Base-by-base conservation (phyloP, 2,113 vertebrate species). In the Callipepla squamata region DNA sequence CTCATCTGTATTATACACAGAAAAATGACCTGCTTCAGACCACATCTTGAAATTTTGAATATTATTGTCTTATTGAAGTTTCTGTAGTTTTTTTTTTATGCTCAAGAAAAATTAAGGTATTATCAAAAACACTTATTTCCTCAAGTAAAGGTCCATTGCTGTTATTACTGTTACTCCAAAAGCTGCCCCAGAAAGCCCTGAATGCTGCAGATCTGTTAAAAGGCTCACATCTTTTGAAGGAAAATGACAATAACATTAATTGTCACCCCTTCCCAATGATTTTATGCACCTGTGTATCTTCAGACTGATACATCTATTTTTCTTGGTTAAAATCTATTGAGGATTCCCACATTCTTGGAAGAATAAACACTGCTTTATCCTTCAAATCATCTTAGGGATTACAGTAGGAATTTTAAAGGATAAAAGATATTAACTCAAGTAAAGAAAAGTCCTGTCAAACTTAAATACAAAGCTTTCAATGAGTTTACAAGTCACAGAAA, bases 361-460 rank as follows among this genome's bases (percentile, higher is more conserved):
- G 48, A 92, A 79, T 38, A 89, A 67, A 15, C 32, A 77, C 53
- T 9, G 17, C 15, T 87, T 89, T 73, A 76, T 84, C 79, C 87
- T 85, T 18, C 30, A 68, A 87, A 38, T 57, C 47, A 94, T 93
- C 75, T 77, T 55, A 44, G 17, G 66, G 81, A 91, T 92, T 95
- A 77, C 13, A 57, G 18, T 51, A 85, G 82, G 75, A 92, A 87
- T 87, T 92, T 93, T 85, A 85, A 87, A 73, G 48, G 74, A 73
- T 91, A 84, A 78, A 72, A 92, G 13, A 70, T 19, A 82, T 67
- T 63, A 50, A 28, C 8, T 42, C 2, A 1, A 87, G n/a, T 23
- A 89, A 58, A 87, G n/a, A 44, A 85, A 89, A 94, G 87, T 53
- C 55, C 87, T 20, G 10, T 80, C 22, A 55, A 76, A 93, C 23